A percentile compares a stretch with the other conserved stretches of the same genome.
These are phyloP conservation scores for Sapayoa aenigma DNA, from an alignment of 2,113 vertebrate species.

Conservation along the genomic window DNA sequence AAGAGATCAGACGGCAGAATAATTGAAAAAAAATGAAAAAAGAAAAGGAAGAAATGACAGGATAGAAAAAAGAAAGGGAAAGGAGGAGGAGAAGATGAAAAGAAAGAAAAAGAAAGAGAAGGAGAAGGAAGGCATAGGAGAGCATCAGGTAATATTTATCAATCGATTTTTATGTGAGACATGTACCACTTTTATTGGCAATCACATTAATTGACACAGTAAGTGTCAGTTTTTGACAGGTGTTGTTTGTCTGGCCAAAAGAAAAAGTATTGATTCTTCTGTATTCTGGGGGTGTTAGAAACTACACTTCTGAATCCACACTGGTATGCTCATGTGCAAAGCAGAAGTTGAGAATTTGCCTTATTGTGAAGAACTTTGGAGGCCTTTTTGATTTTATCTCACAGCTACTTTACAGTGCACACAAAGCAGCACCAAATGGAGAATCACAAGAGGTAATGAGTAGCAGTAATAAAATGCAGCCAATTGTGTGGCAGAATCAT, in stretches of 20 bases:
- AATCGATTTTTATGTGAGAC: background rate
- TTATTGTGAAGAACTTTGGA: background rate
- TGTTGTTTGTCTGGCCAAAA: background rate
- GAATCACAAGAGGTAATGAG: background rate
- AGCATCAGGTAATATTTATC: background rate
- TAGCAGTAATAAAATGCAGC: background rate
- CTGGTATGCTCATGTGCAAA: background rate
- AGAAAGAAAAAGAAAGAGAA: no score
- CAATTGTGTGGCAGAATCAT: fast-evolving
- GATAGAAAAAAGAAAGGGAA: no score
- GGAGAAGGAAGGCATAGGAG: no score
- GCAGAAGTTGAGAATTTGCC: background rate
- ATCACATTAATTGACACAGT: background rate
- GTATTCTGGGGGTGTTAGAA: background rate
- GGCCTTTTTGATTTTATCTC: background rate
- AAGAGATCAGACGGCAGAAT: background rate
- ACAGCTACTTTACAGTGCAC: background rate
- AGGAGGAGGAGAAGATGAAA: fast-evolving
- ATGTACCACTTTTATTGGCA: background rate
- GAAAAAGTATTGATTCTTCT: background rate
- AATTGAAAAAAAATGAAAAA: no score
- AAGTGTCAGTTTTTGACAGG: background rate
- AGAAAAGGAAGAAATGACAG: background rate
- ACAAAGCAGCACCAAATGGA: background rate
- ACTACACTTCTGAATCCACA: background rate